Conservation (phyloP, 2,113 vertebrate genomes). For the Gallinago media region DNA sequence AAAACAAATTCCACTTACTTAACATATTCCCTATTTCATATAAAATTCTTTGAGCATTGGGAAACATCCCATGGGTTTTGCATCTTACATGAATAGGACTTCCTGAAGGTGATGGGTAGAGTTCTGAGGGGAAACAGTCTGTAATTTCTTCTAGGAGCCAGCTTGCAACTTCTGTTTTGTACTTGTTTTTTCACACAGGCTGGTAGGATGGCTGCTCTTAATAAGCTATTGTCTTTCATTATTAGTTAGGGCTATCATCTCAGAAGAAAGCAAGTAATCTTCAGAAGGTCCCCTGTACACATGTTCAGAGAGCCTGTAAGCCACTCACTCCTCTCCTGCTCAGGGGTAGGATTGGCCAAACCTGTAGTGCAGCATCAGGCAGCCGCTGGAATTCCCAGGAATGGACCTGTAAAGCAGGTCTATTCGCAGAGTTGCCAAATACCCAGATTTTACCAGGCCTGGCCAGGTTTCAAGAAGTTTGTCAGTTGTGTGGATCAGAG, state of each 20-base stretch:
- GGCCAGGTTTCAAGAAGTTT: background rate
- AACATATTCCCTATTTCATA: background rate
- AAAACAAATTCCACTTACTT: background rate
- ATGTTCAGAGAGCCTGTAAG: background rate
- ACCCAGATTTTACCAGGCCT: constrained; percentile 24
- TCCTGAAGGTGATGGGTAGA: background rate
- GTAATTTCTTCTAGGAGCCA: background rate
- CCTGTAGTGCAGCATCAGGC: background rate
- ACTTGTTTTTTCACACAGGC: background rate
- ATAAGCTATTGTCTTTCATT: background rate
- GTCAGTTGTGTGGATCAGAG: background rate
- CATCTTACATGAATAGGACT: background rate
- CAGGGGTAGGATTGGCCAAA: fast-evolving
- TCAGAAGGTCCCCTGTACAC: background rate
- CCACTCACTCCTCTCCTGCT: background rate
- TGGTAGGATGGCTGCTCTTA: background rate
- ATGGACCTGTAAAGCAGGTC: background rate
- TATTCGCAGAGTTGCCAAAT: background rate
- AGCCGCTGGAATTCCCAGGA: background rate
- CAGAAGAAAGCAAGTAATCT: background rate
- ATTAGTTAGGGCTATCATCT: background rate
- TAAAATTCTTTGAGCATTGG: background rate
- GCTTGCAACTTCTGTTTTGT: background rate
- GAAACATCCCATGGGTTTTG: background rate
- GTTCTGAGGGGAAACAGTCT: background rate